phyloP scores from a whole-genome alignment of 2,113 vertebrate genomes.

The Hiodon alosoides region DNA sequence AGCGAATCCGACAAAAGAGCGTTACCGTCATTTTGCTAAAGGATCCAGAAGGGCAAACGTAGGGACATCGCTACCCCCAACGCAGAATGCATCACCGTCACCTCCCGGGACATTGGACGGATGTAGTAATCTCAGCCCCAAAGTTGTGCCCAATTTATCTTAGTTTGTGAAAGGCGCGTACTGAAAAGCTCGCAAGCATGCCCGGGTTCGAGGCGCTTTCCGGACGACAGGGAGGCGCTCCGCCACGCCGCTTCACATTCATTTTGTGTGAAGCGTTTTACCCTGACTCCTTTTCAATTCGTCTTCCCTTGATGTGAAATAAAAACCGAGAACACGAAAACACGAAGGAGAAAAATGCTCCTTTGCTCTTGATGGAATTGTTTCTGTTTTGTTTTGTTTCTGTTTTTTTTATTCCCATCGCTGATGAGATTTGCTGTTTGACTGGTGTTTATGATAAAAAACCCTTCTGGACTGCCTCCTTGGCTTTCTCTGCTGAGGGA shows the following conservation, averaged over 20 bases:
- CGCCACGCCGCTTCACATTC: slow-evolving; percentile 25
- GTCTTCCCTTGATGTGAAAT: slow-evolving; percentile 14
- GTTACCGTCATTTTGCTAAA: background rate
- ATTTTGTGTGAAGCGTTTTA: slow-evolving; percentile 17
- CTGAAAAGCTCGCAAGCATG: too few relatives aligned
- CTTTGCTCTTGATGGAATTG: slow-evolving; percentile 7
- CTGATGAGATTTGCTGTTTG: slow-evolving; percentile 16
- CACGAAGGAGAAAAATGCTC: background rate
- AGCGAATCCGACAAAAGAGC: background rate
- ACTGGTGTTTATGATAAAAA: slow-evolving; percentile 28
- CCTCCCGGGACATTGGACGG: too few relatives aligned
- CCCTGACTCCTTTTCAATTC: slow-evolving; percentile 17
- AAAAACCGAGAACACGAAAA: background rate
- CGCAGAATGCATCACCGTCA: too few relatives aligned
- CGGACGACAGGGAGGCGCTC: slow-evolving; percentile 32
- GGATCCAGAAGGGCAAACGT: background rate
- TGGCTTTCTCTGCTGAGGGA: background rate
- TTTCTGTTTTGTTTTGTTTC: slow-evolving; percentile 17
- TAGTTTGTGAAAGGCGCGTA: too few relatives aligned
- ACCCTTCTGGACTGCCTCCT: accelerated
- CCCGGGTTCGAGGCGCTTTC: too few relatives aligned
- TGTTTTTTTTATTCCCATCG: slow-evolving; percentile 1
- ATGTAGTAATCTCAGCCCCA: too few relatives aligned
- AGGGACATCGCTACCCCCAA: background rate
- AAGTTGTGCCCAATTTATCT: too few relatives aligned